Evolutionary conservation across 2,888 invertebrate genomes (phyloP).

Genomic region (Arrhopalites spinosus): DNA sequence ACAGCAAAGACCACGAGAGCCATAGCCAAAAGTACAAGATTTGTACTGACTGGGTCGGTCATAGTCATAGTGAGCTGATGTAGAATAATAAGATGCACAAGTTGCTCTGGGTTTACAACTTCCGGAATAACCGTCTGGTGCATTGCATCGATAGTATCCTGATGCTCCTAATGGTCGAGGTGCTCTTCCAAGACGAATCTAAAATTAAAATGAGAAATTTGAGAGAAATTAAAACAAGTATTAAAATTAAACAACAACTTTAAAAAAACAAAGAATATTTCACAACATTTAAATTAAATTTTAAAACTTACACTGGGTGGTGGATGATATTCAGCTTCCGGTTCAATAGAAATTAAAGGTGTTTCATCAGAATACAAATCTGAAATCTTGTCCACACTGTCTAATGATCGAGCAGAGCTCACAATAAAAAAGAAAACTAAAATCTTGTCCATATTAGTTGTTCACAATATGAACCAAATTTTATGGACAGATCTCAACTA

Average conservation of each 20-base stretch:
- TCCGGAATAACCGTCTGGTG: slow-evolving; percentile 53
- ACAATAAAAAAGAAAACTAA: too few relatives aligned
- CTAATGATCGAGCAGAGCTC: background rate
- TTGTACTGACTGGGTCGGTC: slow-evolving; percentile 48
- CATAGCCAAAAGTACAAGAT: slow-evolving; percentile 54
- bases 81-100: slow-evolving; percentile 53
- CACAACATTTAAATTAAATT: background rate
- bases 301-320: too few relatives aligned
- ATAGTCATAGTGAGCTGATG: slow-evolving; percentile 47
- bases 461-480: too few relatives aligned
- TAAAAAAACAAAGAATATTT: background rate
- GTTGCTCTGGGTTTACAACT: slow-evolving; percentile 50
- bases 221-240: background rate
- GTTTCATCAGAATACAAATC: background rate
- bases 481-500: too few relatives aligned
- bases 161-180: slow-evolving; percentile 5
- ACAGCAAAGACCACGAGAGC: slow-evolving; percentile 53
- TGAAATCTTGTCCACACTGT: background rate
- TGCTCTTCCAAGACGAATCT: slow-evolving; percentile 15
- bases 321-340: slow-evolving; percentile 12
- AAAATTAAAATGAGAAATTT: background rate
- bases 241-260: background rate
- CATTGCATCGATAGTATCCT: slow-evolving; percentile 45
- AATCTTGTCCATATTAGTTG: too few relatives aligned
- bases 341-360: background rate